Base-by-base conservation (phyloP, 2,888 invertebrate species). In the Parnassius mnemosyne region DNA sequence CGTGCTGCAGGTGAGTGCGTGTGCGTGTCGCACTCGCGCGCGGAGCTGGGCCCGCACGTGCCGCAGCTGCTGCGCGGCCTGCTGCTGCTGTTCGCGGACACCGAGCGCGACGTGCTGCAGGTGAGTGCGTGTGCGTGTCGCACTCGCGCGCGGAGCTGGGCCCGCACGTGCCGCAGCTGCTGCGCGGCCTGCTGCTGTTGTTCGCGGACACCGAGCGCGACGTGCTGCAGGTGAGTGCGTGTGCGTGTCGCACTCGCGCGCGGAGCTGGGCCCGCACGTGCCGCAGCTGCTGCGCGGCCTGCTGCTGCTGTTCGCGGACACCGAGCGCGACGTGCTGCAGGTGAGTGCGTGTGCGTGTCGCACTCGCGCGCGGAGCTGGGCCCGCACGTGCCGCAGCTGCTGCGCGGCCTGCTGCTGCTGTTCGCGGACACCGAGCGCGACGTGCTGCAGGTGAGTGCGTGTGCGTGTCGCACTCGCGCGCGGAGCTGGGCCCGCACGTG, bases 21-120 rank as follows among this genome's bases (percentile, higher is more conserved):
- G 44, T 99, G 96, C 92, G 98, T 97, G 84, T 94, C 96, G 66
- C 96, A 97, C 86, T 95, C 97, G 9, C 95, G 96, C 70, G 97
- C 96, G 0, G 97, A 98, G 82, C 97, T 97, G 75, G 93, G 94
- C 42, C 95, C 96, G 73, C 97, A 98, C 87, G 95, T 98, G 66
- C 95, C 97, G 53, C 97, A 97, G 84, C 92, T 99, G 61, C 90
- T 98, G 68, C 94, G 98, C 60, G 97, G 97, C 5, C 93, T 98
- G 61, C 94, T 99, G 63, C 94, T 95, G 78, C 88, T 98, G 66
- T 95, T 98, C 82, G 96, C 95, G 0, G 96, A 97, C 77, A 85
- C 87, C 0, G 97, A 99, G 78, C 94, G 94, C 58, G 95, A 95
- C 70, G 96, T 87, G 71, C 79, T 87, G 67, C 74, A 64, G 57